These are phyloP conservation scores for Glaucidium brasilianum DNA, from an alignment of 2,113 vertebrate species.

Conservation along the genomic window DNA sequence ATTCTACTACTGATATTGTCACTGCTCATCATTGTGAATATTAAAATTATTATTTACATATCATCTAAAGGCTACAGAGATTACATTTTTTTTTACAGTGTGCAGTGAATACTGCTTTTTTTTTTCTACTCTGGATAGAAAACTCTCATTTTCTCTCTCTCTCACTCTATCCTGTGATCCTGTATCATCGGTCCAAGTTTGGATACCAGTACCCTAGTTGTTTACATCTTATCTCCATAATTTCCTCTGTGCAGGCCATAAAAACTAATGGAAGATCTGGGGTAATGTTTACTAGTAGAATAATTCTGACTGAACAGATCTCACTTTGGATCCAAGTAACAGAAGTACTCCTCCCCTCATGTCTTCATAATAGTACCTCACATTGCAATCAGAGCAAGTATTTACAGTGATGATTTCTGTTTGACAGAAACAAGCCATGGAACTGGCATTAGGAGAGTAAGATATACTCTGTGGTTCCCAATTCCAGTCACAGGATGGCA, in stretches of 20 bases:
- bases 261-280: not conserved
- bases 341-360: not conserved
- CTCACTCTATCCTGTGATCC: not conserved
- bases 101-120: not conserved
- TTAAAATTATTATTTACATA: not conserved
- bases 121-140: not conserved
- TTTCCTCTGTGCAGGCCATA: not conserved
- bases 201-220: not conserved
- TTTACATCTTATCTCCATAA: not conserved
- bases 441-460: not conserved
- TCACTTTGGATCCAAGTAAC: not conserved
- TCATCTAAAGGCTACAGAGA: not conserved
- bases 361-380: not conserved
- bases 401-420: not conserved
- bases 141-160: not conserved
- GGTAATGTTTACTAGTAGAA: not conserved
- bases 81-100: not conserved
- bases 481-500: not conserved
- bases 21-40: not conserved
- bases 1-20: not conserved
- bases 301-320: not conserved
- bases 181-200: accelerated
- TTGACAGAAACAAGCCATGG: not conserved
- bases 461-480: not conserved
- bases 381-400: not conserved